These are phyloP conservation scores for Brachycybe producta DNA, from an alignment of 2,888 invertebrate species.

Conservation along the genomic window DNA sequence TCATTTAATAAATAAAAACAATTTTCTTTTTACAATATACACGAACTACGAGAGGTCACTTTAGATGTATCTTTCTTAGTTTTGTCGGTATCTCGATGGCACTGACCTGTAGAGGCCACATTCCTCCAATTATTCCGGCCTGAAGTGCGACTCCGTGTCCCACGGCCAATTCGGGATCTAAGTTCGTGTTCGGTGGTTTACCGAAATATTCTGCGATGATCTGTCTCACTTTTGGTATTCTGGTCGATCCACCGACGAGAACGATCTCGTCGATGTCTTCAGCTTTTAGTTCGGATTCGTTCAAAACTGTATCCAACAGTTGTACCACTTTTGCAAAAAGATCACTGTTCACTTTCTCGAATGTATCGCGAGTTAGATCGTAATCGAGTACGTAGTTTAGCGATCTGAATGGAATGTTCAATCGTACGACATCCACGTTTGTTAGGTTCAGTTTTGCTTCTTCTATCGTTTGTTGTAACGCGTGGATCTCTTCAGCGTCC, in stretches of 20 bases:
- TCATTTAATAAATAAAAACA: too few species aligned
- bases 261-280: conserved; percentile 39
- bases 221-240: conserved; percentile 37
- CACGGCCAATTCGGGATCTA: conserved; percentile 41
- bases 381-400: background rate
- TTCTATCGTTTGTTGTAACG: conserved; percentile 8
- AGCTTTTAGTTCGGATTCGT: conserved; percentile 29
- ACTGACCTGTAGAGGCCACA: conserved; percentile 40
- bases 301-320: conserved; percentile 36
- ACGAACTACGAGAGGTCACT: too few species aligned
- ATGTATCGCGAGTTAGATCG: conserved; percentile 32
- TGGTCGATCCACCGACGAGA: conserved; percentile 40
- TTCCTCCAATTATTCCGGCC: conserved; percentile 40
- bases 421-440: background rate
- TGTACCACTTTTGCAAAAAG: conserved; percentile 36
- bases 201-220: conserved; percentile 35
- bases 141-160: conserved; percentile 40
- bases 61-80: conserved; percentile 21
- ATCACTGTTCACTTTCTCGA: conserved; percentile 37
- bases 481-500: conserved; percentile 12
- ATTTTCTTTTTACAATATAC: too few species aligned
- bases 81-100: conserved; percentile 29
- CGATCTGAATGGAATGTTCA: conserved; percentile 18
- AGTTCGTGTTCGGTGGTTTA: conserved; percentile 30
- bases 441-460: conserved; percentile 14